Evolutionary conservation across 2,888 invertebrate genomes (phyloP), one percentile per base, ranked within the genome.

Genomic region (Diloba caeruleocephala): DNA sequence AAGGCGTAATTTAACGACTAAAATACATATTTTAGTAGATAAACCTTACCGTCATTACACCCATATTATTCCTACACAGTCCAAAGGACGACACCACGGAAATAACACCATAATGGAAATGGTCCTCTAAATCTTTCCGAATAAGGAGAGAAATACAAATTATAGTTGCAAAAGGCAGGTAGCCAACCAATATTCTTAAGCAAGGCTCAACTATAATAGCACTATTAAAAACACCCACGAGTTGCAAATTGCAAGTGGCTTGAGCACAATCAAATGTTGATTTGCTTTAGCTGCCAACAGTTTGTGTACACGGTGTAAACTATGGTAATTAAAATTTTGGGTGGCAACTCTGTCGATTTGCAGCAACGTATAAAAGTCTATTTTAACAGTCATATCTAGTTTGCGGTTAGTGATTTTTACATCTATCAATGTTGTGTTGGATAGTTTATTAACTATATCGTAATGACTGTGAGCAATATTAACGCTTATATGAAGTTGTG

Each of bases 191-290:
- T 89, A 84, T 86, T 87, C 88, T 91, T 89, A 81, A 79, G 89
- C 87, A 91, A 90, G 85, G 79, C 81, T 85, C 79, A 36, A 85
- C 85, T 82, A 85, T 90, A 90, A 92, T 90, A 81, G 87, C 80
- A 78, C 86, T 85, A 91, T 91, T 91, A 90, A 90, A 90, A 89
- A 88, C 89, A 89, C 92, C 92, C 91, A 92, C 92, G 85, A 87
- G 86, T 85, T 85, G 85, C 89, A 90, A 91, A 90, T 90, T 90
- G 89, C 89, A 87, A 88, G 87, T 83, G 85, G 87, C 88, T 87
- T 85, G 83, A 85, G 83, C 88, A 90, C 90, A 90, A 91, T 90
- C 90, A 89, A 89, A 91, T 86, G 88, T 89, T 91, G 89, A 91
- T 90, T 91, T 89, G 88, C 83, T 79, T 79, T 76, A 80, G 85